Evolutionary conservation across 2,888 invertebrate genomes (phyloP).

Genomic region (Automeris io): DNA sequence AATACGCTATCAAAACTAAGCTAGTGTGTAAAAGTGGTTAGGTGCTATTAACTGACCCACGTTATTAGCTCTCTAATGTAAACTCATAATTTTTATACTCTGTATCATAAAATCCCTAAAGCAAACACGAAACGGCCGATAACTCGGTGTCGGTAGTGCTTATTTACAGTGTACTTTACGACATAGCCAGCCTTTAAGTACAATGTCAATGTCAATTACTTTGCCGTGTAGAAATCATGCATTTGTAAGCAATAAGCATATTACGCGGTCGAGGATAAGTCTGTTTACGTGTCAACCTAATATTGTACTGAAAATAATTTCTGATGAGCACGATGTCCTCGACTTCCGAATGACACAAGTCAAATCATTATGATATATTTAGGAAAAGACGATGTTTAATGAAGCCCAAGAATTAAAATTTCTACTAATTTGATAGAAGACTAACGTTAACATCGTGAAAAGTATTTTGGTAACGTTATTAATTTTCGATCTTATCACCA

Average conservation of each 20-base stretch:
- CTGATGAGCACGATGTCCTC: no score
- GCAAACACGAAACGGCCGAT: conserved; percentile 16
- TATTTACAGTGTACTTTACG: conserved; percentile 4
- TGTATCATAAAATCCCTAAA: conserved; percentile 13
- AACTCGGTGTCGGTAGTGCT: conserved; percentile 3
- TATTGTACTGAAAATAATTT: background rate
- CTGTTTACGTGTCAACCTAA: background rate
- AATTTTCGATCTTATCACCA: no score
- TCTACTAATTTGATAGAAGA: no score
- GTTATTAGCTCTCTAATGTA: background rate
- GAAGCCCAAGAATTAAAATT: no score
- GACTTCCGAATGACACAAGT: no score
- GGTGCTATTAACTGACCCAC: background rate
- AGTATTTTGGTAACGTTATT: no score
- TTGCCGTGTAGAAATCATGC: conserved; percentile 24
- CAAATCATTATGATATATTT: no score
- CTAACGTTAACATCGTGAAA: no score
- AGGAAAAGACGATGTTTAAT: no score
- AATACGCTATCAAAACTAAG: background rate
- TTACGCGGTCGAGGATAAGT: conserved; percentile 28
- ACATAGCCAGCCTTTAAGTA: conserved; percentile 29
- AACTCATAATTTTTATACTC: conserved; percentile 1
- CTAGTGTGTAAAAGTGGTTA: background rate
- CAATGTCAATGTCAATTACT: conserved; percentile 48
- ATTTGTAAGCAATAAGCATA: conserved; percentile 31